Percentiles rank a stretch among this genome's conserved stretches.
These are phyloP conservation scores for Montipora foliosa DNA, from an alignment of 64 coral and sea anemone species.

Conservation along the genomic window DNA sequence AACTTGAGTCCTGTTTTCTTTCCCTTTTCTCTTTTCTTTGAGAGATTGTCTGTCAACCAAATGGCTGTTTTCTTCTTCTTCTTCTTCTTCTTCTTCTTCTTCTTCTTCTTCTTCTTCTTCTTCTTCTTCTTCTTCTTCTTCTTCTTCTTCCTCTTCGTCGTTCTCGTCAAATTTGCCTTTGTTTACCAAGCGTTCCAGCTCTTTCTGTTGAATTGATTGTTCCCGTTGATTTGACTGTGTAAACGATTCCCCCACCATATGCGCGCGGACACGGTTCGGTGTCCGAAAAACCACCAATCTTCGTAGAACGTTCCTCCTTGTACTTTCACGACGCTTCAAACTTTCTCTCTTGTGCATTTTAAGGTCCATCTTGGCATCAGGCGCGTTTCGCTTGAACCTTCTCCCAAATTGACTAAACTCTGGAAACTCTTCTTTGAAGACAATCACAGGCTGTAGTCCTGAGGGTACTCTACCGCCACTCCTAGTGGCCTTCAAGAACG, in stretches of 20 bases:
- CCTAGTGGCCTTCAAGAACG: conserved; percentile 49
- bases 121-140: background rate
- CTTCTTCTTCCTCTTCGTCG: background rate
- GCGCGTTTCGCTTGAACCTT: conserved; percentile 2
- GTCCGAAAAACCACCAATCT: conserved; percentile 13
- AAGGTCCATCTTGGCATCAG: background rate
- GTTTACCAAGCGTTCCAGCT: background rate
- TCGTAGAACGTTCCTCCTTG: background rate
- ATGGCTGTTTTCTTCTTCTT: background rate
- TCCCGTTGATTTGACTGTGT: background rate
- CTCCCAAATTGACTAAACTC: background rate
- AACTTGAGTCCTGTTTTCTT: background rate
- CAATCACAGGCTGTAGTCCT: conserved; percentile 82
- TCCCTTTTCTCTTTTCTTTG: background rate
- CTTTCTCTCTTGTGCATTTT: background rate
- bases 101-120: background rate
- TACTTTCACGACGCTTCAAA: background rate
- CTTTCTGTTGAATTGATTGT: background rate
- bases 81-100: background rate
- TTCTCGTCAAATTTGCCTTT: background rate
- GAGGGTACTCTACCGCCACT: conserved; percentile 63
- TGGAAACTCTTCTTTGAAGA: conserved; percentile 59
- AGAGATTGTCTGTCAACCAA: background rate
- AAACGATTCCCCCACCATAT: background rate
- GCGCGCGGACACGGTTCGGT: background rate